Percentiles rank a stretch among this genome's conserved stretches.
These are phyloP conservation scores for Bacillus rossius DNA, from an alignment of 1,140 invertebrate genomes.

Conservation along the genomic window DNA sequence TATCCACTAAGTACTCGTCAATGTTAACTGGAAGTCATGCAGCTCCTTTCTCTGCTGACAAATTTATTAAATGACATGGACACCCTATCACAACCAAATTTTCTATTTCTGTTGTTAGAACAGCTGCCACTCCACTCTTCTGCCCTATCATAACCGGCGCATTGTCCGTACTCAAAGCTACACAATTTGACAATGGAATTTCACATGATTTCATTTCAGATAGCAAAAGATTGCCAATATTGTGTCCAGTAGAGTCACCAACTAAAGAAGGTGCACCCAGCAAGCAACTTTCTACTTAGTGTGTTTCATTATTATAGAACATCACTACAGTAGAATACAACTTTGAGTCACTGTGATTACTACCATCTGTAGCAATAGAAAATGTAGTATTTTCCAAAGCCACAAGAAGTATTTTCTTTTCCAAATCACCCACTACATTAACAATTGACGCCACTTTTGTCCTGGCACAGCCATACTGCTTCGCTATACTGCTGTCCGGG, in stretches of 20 bases:
- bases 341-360: neutral
- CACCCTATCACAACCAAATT: neutral
- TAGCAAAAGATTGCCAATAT: too few species aligned
- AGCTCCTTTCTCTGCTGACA: neutral
- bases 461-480: neutral
- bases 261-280: neutral
- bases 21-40: neutral
- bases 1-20: neutral
- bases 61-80: constrained; percentile 1
- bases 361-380: neutral
- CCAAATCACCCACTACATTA: neutral
- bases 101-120: neutral
- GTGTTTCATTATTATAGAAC: neutral
- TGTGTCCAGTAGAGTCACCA: neutral
- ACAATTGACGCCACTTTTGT: neutral
- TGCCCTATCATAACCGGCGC: neutral
- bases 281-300: neutral
- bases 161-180: neutral
- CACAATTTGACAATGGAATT: neutral
- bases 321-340: neutral
- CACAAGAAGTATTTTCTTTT: neutral
- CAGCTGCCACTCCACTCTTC: constrained; percentile 2
- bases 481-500: neutral
- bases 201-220: neutral
- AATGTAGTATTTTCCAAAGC: neutral